Conservation (phyloP, 2,888 invertebrate genomes). For the Brachypalpus laphriformis region DNA sequence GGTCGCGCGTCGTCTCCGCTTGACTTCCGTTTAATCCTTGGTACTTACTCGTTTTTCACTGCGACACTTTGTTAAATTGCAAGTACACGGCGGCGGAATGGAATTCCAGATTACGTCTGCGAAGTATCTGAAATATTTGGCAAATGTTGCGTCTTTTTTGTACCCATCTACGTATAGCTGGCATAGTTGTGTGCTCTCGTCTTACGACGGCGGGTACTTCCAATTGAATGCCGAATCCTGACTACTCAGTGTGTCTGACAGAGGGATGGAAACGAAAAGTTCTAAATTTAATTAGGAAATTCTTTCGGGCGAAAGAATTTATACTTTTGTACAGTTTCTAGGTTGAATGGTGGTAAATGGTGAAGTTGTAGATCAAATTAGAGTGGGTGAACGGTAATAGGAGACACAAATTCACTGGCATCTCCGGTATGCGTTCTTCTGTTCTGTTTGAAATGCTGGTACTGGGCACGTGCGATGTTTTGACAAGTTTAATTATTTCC, state of each 20-base stretch:
- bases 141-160: conserved; percentile 22
- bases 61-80: conserved; percentile 33
- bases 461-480: conserved; percentile 18
- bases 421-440: conserved; percentile 16
- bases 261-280: conserved; percentile 57
- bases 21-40: conserved; percentile 7
- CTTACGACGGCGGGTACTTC: not conserved
- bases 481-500: conserved; percentile 30
- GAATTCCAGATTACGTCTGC: conserved; percentile 42
- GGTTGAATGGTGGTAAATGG: conserved; percentile 50
- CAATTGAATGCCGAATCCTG: conserved; percentile 25
- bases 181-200: conserved; percentile 5
- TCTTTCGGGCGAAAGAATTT: conserved; percentile 59
- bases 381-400: conserved; percentile 38
- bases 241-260: conserved; percentile 39
- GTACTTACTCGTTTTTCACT: conserved; percentile 16
- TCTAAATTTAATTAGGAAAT: conserved; percentile 71
- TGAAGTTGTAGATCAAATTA: conserved; percentile 65
- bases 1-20: not conserved
- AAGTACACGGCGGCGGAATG: conserved; percentile 6
- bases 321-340: conserved; percentile 56
- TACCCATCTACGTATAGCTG: not conserved
- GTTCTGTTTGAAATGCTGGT: conserved; percentile 15
- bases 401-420: conserved; percentile 40
- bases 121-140: conserved; percentile 38